Conservation (phyloP, 2,797 vertebrate genomes). For the Crocodylus rhombifer region DNA sequence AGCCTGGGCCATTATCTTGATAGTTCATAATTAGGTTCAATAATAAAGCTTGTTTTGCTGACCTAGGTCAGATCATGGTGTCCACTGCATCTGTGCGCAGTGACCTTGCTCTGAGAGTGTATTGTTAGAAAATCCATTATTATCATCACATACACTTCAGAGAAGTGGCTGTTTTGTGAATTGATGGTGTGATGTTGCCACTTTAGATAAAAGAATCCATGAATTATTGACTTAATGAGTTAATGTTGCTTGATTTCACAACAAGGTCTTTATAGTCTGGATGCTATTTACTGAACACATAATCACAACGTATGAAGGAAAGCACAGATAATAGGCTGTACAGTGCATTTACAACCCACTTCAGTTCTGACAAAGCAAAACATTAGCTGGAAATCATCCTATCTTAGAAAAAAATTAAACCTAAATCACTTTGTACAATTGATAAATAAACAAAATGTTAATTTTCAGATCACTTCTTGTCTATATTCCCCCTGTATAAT, state of each 20-base stretch:
- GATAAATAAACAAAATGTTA: not conserved
- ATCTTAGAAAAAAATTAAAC: slow-evolving; percentile 32
- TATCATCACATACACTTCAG: slow-evolving; percentile 86
- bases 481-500: not conserved
- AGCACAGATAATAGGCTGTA: slow-evolving; percentile 55
- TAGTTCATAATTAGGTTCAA: slow-evolving; percentile 87
- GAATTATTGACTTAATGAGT: slow-evolving; percentile 98
- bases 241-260: slow-evolving; percentile 91
- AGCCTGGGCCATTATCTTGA: slow-evolving; percentile 85
- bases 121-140: slow-evolving; percentile 90
- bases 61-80: slow-evolving; percentile 82
- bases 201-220: slow-evolving; percentile 92
- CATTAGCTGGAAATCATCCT: not conserved
- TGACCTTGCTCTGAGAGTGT: slow-evolving; percentile 85
- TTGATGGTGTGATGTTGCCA: slow-evolving; percentile 90
- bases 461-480: not conserved
- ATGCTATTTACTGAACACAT: slow-evolving; percentile 79
- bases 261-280: slow-evolving; percentile 83
- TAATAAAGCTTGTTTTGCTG: slow-evolving; percentile 86
- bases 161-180: slow-evolving; percentile 88
- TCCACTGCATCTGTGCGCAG: slow-evolving; percentile 79
- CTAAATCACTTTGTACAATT: slow-evolving; percentile 39
- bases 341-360: slow-evolving; percentile 43
- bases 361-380: slow-evolving; percentile 41
- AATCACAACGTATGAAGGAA: slow-evolving; percentile 69